phyloP scores from a whole-genome alignment of 2,113 vertebrate species.

The Camelus dromedarius region DNA sequence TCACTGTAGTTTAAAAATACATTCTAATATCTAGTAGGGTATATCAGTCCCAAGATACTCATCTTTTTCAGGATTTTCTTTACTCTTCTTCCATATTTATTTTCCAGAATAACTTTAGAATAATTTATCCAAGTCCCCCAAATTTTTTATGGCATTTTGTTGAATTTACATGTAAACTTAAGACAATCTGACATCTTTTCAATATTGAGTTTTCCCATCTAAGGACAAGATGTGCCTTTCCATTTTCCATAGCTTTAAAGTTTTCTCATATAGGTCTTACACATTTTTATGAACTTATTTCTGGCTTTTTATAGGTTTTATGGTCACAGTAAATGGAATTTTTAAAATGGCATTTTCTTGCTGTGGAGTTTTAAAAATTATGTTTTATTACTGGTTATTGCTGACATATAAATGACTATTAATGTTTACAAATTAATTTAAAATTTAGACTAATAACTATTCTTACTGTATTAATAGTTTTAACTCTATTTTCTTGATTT shows the following conservation, averaged over 20 bases:
- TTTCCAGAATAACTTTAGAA: slow-evolving; percentile 44
- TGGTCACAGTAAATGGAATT: background rate
- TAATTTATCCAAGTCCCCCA: background rate
- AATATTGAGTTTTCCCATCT: background rate
- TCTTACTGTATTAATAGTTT: background rate
- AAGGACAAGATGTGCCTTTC: background rate
- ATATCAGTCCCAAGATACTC: background rate
- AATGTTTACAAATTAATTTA: background rate
- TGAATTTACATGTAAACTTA: background rate
- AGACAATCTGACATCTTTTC: background rate
- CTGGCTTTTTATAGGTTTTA: background rate
- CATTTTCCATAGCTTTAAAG: slow-evolving; percentile 1
- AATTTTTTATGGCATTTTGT: background rate
- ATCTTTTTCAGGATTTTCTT: background rate
- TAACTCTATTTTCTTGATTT: background rate
- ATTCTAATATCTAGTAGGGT: background rate
- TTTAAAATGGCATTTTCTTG: background rate
- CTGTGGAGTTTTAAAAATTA: background rate
- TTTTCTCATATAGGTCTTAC: background rate
- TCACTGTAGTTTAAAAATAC: background rate
- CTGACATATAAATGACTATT: background rate
- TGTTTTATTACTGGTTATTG: background rate
- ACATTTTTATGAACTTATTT: slow-evolving; percentile 37
- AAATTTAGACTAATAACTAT: background rate
- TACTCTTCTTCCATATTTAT: slow-evolving; percentile 4